Conservation (phyloP, 2,113 vertebrate genomes). For the Sigmodon hispidus region DNA sequence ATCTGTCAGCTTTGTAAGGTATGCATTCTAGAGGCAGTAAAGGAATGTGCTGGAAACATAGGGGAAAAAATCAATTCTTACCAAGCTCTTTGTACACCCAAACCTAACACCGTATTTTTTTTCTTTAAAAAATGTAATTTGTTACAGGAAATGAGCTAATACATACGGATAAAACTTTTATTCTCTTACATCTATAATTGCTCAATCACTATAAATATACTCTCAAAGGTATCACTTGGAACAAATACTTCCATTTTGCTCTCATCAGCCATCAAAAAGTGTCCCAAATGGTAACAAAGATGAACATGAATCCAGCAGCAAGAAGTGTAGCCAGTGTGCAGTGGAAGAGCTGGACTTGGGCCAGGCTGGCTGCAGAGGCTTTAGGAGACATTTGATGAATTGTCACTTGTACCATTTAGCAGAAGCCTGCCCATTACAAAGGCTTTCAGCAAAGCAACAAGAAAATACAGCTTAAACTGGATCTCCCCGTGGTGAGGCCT, state of each 20-base stretch:
- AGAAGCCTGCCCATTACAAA: background rate
- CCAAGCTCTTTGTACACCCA: background rate
- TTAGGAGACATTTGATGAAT: background rate
- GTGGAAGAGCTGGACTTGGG: background rate
- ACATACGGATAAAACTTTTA: background rate
- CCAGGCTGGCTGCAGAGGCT: background rate
- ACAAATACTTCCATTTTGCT: background rate
- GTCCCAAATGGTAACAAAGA: background rate
- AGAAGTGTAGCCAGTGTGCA: background rate
- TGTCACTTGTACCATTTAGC: background rate
- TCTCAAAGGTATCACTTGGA: conserved; percentile 5
- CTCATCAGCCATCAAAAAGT: background rate
- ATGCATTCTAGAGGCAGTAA: background rate
- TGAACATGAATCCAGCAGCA: background rate
- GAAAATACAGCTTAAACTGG: background rate
- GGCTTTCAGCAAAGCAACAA: background rate
- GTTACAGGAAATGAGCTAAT: background rate
- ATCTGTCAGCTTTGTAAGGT: background rate
- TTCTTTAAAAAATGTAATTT: too few relatives aligned
- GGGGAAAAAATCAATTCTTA: conserved; percentile 15
- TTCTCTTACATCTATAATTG: background rate
- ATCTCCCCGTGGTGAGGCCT: background rate
- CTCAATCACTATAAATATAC: conserved; percentile 4
- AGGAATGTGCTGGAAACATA: background rate
- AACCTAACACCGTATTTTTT: conserved; percentile 17